phyloP scores from a whole-genome alignment of 2,888 invertebrate species.

The Alloplasta piceator region DNA sequence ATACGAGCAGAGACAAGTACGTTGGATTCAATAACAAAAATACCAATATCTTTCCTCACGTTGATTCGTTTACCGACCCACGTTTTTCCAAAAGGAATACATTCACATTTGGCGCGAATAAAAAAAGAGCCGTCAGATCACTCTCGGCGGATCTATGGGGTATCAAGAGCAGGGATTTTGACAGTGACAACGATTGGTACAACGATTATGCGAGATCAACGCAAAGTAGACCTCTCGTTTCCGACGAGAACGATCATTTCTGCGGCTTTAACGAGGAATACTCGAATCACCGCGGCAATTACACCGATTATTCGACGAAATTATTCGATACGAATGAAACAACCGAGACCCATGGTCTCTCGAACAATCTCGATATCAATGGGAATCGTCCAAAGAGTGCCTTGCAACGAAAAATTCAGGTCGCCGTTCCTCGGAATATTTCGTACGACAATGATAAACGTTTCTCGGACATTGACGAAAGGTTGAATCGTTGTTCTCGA shows the following conservation, averaged over 20 bases:
- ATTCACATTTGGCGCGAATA: slow-evolving; percentile 84
- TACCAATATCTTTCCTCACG: slow-evolving; percentile 39
- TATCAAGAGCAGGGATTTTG: slow-evolving; percentile 86
- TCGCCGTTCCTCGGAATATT: slow-evolving; percentile 67
- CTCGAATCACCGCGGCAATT: slow-evolving; percentile 20
- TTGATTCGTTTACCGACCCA: slow-evolving; percentile 28
- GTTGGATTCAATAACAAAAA: slow-evolving; percentile 78
- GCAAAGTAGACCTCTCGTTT: slow-evolving; percentile 33
- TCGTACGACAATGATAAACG: slow-evolving; percentile 49
- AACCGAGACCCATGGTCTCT: slow-evolving; percentile 53
- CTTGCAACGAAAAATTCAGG: slow-evolving; percentile 69
- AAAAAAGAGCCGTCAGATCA: slow-evolving; percentile 92
- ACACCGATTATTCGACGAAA: slow-evolving; percentile 50
- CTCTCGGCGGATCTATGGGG: slow-evolving; percentile 93
- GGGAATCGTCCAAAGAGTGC: slow-evolving; percentile 71
- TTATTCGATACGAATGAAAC: slow-evolving; percentile 68
- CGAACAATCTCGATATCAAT: slow-evolving; percentile 71
- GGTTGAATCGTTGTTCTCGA: slow-evolving; percentile 58
- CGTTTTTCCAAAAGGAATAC: slow-evolving; percentile 33
- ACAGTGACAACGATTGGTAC: slow-evolving; percentile 64
- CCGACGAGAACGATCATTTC: slow-evolving; percentile 56
- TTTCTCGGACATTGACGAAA: slow-evolving; percentile 37
- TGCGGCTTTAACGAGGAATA: slow-evolving; percentile 21
- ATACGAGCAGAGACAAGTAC: slow-evolving; percentile 85
- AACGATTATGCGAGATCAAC: slow-evolving; percentile 56